Evolutionary conservation across 2,888 invertebrate species (phyloP), one percentile per base, ranked within the genome.

Genomic region (Frankliniella intonsa): DNA sequence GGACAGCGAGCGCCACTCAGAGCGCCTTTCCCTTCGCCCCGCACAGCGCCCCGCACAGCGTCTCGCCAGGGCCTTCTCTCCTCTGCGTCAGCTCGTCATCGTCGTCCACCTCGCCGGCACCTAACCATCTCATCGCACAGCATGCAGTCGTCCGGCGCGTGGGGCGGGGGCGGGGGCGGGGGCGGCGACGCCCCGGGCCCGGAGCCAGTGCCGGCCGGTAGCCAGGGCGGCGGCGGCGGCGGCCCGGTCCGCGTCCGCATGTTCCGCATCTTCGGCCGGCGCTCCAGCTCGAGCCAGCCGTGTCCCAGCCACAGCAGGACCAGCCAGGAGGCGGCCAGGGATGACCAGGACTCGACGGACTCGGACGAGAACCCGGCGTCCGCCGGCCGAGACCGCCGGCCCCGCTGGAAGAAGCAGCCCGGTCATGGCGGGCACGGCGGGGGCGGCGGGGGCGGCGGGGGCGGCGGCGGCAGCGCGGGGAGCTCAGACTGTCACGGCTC

Each of bases 341-440:
- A 25, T 25, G 69, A 22, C 25, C 69, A 76, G 69, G 69, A 76
- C 69, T 76, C 69, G 69, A 76, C 69, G 10, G 69, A 76, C 69
- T 76, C 69, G 69, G 69, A 76, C 69, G 69, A 76, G 22, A 25
- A 76, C 25, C 2, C 69, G 22, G 9, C 22, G 69, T n/a, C 69
- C 10, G 22, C 25, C 22, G 12, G 69, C 10, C 69, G 25, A 22
- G 22, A 76, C 25, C 69, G 69, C 11, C 22, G 69, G 25, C 12
- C 69, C 22, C 69, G 69, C 69, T 11, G 25, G 25, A 76, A 76
- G 69, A 76, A 76, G 69, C 69, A 76, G 69, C 9, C 22, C 69
- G 62, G 62, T 5, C 62, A 62, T 14, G 62, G 62, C 14, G 62
- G 62, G 0, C 62, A 62, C 62, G 19, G n/a, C 62, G 62, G 17